Conservation (phyloP, 2,113 vertebrate species). For the Grammomys surdaster region DNA sequence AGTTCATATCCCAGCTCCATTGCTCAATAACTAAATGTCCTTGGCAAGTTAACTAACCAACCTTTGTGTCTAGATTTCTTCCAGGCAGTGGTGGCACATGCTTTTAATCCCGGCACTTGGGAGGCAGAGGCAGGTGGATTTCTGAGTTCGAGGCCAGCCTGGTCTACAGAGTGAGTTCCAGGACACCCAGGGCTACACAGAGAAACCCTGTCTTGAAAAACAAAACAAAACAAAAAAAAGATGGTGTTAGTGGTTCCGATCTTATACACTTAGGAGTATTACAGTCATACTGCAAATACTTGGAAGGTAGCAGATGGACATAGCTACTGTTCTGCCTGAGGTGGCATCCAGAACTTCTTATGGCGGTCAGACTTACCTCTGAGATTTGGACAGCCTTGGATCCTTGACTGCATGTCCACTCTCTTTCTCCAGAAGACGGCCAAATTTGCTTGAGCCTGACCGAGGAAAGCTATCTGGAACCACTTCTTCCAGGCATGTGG, state of each 20-base stretch:
- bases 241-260: background rate
- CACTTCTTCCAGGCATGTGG: background rate
- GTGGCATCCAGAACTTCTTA: background rate
- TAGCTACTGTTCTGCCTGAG: background rate
- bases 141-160: no score
- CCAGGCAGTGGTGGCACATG: no score
- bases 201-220: no score
- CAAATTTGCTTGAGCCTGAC: background rate
- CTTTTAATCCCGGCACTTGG: no score
- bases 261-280: background rate
- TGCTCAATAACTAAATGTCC: constrained; percentile 41
- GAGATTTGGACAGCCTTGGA: background rate
- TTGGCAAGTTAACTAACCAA: constrained; percentile 48
- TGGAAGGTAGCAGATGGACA: background rate
- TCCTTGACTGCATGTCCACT: background rate
- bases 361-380: background rate
- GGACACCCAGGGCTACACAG: no score
- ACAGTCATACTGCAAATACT: background rate
- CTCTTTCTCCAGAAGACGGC: background rate
- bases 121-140: no score
- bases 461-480: background rate
- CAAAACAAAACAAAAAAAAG: background rate
- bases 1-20: background rate
- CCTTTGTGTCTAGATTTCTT: constrained; percentile 47
- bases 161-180: no score